Evolutionary conservation across 2,113 vertebrate genomes (phyloP).

Genomic region (Pampusana beccarii): DNA sequence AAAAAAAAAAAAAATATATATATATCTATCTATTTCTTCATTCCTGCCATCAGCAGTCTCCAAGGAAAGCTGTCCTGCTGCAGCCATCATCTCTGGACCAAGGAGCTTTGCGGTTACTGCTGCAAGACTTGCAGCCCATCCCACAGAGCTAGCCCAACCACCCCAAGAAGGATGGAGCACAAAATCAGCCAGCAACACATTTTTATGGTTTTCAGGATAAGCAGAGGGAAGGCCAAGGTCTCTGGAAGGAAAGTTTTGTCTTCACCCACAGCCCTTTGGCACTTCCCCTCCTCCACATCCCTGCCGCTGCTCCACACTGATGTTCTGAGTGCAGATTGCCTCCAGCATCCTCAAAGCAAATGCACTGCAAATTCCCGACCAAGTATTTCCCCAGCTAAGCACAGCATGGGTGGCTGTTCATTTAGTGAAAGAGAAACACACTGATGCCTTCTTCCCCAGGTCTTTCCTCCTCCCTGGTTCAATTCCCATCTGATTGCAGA

Average conservation of each 20-base stretch:
- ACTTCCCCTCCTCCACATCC: not conserved
- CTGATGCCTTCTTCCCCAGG: not conserved
- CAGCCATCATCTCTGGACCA: accelerated
- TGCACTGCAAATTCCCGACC: not conserved
- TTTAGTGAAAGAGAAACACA: not conserved
- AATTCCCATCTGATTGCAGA: not conserved
- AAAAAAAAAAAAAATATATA: no score
- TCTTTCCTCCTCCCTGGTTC: not conserved
- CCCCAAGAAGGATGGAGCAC: not conserved
- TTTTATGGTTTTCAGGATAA: not conserved
- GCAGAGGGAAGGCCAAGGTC: not conserved
- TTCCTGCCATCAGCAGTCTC: no score
- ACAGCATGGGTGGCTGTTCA: not conserved
- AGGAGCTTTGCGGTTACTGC: not conserved
- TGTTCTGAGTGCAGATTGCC: not conserved
- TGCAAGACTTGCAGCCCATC: not conserved
- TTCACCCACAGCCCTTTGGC: accelerated
- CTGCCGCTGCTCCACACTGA: accelerated
- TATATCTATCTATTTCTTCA: no score
- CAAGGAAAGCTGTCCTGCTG: not conserved
- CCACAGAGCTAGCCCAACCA: accelerated
- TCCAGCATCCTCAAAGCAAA: not conserved
- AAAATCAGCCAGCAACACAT: not conserved
- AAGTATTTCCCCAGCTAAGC: not conserved
- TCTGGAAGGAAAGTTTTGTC: not conserved